These are phyloP conservation scores for Herminia tarsipennalis DNA, from an alignment of 2,888 invertebrate genomes.

Conservation along the genomic window DNA sequence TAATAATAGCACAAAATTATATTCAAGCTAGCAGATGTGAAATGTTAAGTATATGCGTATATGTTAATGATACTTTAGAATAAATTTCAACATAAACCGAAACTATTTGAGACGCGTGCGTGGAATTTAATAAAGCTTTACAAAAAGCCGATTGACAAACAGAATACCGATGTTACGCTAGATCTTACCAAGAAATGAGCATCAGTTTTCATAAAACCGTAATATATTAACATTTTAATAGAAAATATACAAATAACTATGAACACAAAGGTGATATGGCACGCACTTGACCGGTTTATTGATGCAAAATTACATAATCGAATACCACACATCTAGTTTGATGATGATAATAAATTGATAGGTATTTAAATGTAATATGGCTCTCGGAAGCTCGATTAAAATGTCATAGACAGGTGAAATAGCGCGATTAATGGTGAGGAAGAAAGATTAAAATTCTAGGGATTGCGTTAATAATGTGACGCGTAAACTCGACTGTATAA, in stretches of 20 bases:
- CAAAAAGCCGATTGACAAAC: conserved; percentile 13
- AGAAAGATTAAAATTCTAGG: too few relatives aligned
- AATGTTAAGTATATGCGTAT: not conserved
- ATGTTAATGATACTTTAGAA: not conserved
- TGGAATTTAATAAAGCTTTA: conserved; percentile 19
- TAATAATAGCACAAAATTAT: too few relatives aligned
- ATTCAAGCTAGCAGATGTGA: too few relatives aligned
- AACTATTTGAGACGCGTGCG: conserved; percentile 14
- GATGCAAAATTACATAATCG: conserved; percentile 38
- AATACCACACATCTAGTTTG: conserved; percentile 24
- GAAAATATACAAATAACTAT: conserved; percentile 21
- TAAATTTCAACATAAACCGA: not conserved
- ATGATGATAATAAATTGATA: conserved; percentile 15
- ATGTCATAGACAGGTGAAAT: too few relatives aligned
- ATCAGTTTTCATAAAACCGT: conserved; percentile 9
- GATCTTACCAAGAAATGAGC: conserved; percentile 15
- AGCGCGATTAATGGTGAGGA: too few relatives aligned
- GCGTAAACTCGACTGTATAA: too few relatives aligned
- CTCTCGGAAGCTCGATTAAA: too few relatives aligned
- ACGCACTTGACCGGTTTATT: conserved; percentile 33
- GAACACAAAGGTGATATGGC: conserved; percentile 5
- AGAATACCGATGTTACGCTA: conserved; percentile 3
- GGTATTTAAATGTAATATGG: conserved; percentile 4
- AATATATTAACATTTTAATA: conserved; percentile 21
- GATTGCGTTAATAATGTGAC: too few relatives aligned